Percentiles rank a stretch among this genome's conserved stretches.
phyloP scores from a whole-genome alignment of 2,113 vertebrate genomes.

The Pluvianellus socialis region DNA sequence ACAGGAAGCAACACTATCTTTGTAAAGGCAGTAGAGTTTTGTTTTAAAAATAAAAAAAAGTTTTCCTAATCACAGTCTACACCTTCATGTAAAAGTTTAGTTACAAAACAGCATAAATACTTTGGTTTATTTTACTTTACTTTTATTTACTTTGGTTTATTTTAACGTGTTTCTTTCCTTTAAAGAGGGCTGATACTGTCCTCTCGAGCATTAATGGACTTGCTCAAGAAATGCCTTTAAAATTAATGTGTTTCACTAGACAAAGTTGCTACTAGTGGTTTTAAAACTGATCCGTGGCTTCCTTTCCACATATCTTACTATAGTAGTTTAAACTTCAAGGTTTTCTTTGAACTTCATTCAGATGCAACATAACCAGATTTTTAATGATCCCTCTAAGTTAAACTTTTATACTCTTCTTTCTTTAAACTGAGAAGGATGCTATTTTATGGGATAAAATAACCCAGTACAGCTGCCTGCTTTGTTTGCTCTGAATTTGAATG shows the following conservation, averaged over 20 bases:
- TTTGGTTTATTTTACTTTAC: neutral
- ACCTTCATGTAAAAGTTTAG: neutral
- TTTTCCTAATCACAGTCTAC: neutral
- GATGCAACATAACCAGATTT: neutral
- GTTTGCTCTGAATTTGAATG: neutral
- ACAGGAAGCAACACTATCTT: neutral
- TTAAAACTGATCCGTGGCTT: neutral
- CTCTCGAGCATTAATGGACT: neutral
- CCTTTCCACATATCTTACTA: neutral
- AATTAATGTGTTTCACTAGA: neutral
- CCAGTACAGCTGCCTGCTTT: neutral
- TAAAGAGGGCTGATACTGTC: neutral
- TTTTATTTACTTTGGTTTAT: neutral
- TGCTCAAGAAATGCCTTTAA: neutral
- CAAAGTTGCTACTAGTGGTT: neutral
- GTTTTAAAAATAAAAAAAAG: neutral
- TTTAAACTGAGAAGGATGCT: neutral
- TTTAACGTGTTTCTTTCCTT: neutral
- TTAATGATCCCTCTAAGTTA: neutral
- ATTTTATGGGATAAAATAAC: neutral
- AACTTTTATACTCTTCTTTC: neutral
- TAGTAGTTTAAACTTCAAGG: neutral
- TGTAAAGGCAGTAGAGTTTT: neutral
- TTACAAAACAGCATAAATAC: neutral
- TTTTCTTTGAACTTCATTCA: neutral